Percentiles rank a stretch among this genome's conserved stretches.
phyloP scores from a whole-genome alignment of 2,113 vertebrate species.

The Carettochelys insculpta region DNA sequence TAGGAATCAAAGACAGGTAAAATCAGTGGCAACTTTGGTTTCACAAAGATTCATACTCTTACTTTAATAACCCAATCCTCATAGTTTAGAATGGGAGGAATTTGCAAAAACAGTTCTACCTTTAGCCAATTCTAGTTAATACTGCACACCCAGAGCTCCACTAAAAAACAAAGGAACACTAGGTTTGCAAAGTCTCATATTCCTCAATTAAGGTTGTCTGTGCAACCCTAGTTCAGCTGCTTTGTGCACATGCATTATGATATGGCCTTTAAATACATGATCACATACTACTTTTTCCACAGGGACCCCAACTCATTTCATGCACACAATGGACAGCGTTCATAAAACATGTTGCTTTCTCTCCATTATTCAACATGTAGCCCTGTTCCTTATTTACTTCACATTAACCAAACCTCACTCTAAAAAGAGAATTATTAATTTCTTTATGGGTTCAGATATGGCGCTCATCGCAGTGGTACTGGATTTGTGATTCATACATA shows the following conservation, averaged over 20 bases:
- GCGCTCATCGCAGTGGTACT: background rate
- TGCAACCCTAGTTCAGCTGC: background rate
- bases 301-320: background rate
- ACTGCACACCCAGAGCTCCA: background rate
- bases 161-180: background rate
- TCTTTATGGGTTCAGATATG: background rate
- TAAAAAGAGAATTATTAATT: background rate
- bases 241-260: background rate
- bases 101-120: background rate
- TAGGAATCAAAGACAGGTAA: background rate
- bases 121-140: background rate
- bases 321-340: background rate
- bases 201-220: background rate
- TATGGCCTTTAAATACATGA: background rate
- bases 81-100: background rate
- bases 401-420: background rate
- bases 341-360: background rate
- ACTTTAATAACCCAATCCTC: background rate
- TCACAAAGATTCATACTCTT: background rate
- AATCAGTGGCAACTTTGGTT: background rate
- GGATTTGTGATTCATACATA: background rate
- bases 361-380: background rate
- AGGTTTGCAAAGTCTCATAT: background rate
- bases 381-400: background rate
- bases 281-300: background rate